Evolutionary conservation across 2,888 invertebrate genomes (phyloP).

Genomic region (Melipona beecheii): DNA sequence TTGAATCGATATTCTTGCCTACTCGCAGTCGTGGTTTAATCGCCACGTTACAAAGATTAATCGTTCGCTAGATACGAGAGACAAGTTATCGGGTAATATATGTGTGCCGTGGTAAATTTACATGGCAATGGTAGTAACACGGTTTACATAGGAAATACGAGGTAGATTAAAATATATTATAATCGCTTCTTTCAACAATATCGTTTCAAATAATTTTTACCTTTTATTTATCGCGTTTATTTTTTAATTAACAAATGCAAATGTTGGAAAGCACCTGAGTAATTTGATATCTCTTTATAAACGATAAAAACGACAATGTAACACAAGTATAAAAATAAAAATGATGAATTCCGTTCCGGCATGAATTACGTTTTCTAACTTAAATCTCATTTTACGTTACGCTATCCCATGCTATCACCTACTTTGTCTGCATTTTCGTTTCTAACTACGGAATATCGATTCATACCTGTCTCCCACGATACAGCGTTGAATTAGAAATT

Average conservation of each 20-base stretch:
- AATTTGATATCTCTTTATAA: neutral
- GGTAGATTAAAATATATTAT: conserved; percentile 25
- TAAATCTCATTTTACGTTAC: conserved; percentile 20
- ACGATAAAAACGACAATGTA: conserved; percentile 1
- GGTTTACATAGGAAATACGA: conserved; percentile 24
- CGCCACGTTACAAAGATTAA: conserved; percentile 47
- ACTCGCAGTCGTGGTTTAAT: conserved; percentile 47
- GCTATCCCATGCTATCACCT: neutral
- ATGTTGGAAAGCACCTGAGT: neutral
- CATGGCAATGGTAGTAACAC: conserved; percentile 29
- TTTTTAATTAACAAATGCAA: conserved; percentile 2
- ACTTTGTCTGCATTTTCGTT: neutral
- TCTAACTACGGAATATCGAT: neutral
- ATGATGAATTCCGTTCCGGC: neutral
- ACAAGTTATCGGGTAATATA: conserved; percentile 54
- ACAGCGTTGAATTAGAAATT: neutral
- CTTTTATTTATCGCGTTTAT: neutral
- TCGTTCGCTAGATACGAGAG: conserved; percentile 49
- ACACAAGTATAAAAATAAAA: conserved; percentile 10
- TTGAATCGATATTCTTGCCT: conserved; percentile 58
- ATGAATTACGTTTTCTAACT: conserved; percentile 32
- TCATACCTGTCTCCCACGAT: neutral
- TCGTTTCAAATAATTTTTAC: neutral
- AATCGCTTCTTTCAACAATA: neutral
- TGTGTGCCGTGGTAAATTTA: conserved; percentile 38